Percentiles rank a stretch among this genome's conserved stretches.
phyloP scores from a whole-genome alignment of 2,888 invertebrate species.

The Dexiosoma caninum region DNA sequence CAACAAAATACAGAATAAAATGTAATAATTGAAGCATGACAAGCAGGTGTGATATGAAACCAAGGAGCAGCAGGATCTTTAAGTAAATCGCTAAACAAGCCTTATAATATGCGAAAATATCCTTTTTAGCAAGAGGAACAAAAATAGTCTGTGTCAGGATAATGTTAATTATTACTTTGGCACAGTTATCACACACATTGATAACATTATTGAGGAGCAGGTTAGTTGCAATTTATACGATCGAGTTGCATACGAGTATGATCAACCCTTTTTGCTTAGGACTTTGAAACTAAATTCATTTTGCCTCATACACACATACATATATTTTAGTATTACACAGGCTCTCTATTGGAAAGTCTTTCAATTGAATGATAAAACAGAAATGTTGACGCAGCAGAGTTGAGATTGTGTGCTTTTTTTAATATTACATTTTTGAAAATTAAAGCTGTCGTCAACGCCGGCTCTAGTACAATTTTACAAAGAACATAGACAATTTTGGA shows the following conservation, averaged over 20 bases:
- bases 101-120: slow-evolving; percentile 60
- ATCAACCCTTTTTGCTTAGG: neutral
- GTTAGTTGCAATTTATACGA: slow-evolving; percentile 25
- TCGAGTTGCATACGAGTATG: neutral
- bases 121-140: slow-evolving; percentile 7
- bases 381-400: neutral
- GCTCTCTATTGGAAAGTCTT: neutral
- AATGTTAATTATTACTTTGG: slow-evolving; percentile 46
- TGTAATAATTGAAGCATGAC: slow-evolving; percentile 53
- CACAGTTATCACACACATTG: slow-evolving; percentile 50
- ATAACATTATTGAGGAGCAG: slow-evolving; percentile 55
- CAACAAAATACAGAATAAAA: slow-evolving; percentile 11
- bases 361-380: neutral
- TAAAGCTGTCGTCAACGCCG: too few species aligned
- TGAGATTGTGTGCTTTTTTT: too few species aligned
- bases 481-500: too few species aligned
- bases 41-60: slow-evolving; percentile 51
- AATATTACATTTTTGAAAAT: too few species aligned
- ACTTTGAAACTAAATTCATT: slow-evolving; percentile 9
- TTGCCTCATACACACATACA: too few species aligned
- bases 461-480: too few species aligned
- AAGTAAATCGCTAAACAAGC: slow-evolving; percentile 59
- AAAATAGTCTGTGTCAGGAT: slow-evolving; percentile 27
- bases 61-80: slow-evolving; percentile 20
- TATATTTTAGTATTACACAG: slow-evolving; percentile 25